Percentiles rank a stretch among this genome's conserved stretches.
phyloP scores from a whole-genome alignment of 2,113 vertebrate species.

The Syngnathus typhle region DNA sequence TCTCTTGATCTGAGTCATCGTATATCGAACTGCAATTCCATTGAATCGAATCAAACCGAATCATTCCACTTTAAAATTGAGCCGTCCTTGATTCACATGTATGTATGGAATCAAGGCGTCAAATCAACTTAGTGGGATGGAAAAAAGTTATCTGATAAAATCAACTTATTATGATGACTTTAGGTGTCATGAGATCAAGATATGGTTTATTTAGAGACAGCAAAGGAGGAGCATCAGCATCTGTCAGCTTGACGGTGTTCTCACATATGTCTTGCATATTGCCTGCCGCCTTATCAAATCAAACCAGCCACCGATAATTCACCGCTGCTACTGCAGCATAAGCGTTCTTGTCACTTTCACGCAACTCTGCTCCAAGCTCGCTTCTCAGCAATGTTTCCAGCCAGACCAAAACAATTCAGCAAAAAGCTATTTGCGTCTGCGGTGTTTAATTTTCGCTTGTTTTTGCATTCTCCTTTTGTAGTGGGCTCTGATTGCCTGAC shows the following conservation, averaged over 20 bases:
- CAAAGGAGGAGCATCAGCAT: constrained; percentile 6
- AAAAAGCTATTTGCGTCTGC: constrained; percentile 53
- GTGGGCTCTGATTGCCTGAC: constrained; percentile 53
- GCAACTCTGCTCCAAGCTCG: constrained; percentile 46
- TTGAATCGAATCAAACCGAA: too few species aligned
- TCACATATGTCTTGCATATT: constrained; percentile 3
- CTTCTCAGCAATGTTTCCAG: constrained; percentile 37
- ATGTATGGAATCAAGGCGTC: too few species aligned
- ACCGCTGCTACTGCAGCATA: constrained; percentile 21
- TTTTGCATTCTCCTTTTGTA: constrained; percentile 50
- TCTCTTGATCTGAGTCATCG: too few species aligned
- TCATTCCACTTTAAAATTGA: too few species aligned
- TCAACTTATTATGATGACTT: background rate
- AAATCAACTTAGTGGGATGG: too few species aligned
- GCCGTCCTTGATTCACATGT: too few species aligned
- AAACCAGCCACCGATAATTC: constrained; percentile 29
- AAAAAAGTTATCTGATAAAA: too few species aligned
- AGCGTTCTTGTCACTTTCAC: constrained; percentile 33
- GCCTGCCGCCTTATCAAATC: constrained; percentile 3
- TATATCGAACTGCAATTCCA: too few species aligned
- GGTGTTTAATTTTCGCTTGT: constrained; percentile 54
- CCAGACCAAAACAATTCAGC: constrained; percentile 61
- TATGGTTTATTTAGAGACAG: background rate
- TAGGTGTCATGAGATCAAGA: background rate
- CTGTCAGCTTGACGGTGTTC: constrained; percentile 4